Conservation (phyloP, 2,888 invertebrate genomes). For the Baronia brevicornis region DNA sequence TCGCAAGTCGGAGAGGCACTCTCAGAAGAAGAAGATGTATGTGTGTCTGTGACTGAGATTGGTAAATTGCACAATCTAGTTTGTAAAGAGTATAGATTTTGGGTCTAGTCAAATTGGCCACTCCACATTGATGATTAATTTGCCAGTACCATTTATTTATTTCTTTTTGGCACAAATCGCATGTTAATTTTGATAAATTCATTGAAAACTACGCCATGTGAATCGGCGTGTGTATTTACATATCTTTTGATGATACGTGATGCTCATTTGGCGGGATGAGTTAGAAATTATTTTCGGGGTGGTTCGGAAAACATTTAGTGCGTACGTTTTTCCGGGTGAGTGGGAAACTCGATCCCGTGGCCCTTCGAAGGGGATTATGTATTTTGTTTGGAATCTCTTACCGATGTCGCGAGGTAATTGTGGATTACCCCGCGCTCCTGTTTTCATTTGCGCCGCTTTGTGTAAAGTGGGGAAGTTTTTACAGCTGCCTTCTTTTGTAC, state of each 20-base stretch:
- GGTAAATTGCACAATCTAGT: too few species aligned
- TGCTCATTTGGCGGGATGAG: constrained; percentile 6
- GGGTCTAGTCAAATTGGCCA: too few species aligned
- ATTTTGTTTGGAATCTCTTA: constrained; percentile 65
- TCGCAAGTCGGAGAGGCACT: too few species aligned
- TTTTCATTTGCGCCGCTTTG: constrained; percentile 49
- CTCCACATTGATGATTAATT: too few species aligned
- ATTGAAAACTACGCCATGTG: constrained; percentile 3
- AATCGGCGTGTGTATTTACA: constrained; percentile 1
- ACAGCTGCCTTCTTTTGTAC: constrained; percentile 8
- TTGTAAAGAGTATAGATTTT: too few species aligned
- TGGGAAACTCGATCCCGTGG: constrained; percentile 13
- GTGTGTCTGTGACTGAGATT: too few species aligned
- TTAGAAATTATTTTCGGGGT: constrained; percentile 12
- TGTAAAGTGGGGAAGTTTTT: constrained; percentile 14
- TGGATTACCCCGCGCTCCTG: constrained; percentile 59
- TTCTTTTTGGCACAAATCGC: too few species aligned
- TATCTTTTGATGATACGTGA: constrained; percentile 11
- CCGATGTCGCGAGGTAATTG: constrained; percentile 68
- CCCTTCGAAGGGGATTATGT: constrained; percentile 48
- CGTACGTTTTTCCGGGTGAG: constrained; percentile 11
- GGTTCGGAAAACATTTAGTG: constrained; percentile 12
- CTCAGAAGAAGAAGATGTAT: too few species aligned
- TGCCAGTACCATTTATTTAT: too few species aligned
- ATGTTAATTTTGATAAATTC: too few species aligned